Evolutionary conservation across 2,113 vertebrate species (phyloP), one percentile per base, ranked within the genome.

Genomic region (Crotalus tigris): DNA sequence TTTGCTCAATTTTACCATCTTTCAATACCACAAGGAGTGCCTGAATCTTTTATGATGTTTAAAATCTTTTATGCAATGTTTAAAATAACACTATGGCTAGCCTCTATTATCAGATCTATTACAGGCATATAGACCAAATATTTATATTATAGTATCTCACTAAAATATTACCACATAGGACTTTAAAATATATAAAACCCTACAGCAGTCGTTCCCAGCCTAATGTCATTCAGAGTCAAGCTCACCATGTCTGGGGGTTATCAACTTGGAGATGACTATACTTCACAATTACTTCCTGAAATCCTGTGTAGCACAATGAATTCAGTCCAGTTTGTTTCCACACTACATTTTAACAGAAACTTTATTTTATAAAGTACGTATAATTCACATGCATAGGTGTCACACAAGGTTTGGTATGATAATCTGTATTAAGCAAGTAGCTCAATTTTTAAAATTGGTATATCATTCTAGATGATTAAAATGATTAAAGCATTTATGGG

Each of bases 51-150:
- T 57, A 85, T 39, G 57, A 92, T 90, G 49, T 51, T 51, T 51
- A 51, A 51, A 51, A 51, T 51, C 49, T 51, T 51, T 51, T 44
- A 5, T 51, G 87, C 53, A 55, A 94, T 58, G 44, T 86, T 91
- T 96, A 94, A 96, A 96, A 94, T 0, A 1, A 92, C 91, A 92
- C 57, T 44, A n/a, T 90, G 85, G 17, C 19, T 87, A 87, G 44
- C 19, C 23, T 44, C 54, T 87, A n/a, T 89, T 58, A 39, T 21
- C 49, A 46, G 57, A 88, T 59, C 46, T 89, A 0, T n/a, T 87
- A 55, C 61, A 92, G 51, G 46, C 17, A 85, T 92, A 51, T 91
- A n/a, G 94, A 91, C 9, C 19, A 69, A 53, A 55, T 92, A 91
- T 91, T 10, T 26, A 90, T n/a, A 0, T 33, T 85, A 61, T 1